These are phyloP conservation scores for Heptranchias perlo DNA, from an alignment of 2,113 vertebrate species.

Conservation along the genomic window DNA sequence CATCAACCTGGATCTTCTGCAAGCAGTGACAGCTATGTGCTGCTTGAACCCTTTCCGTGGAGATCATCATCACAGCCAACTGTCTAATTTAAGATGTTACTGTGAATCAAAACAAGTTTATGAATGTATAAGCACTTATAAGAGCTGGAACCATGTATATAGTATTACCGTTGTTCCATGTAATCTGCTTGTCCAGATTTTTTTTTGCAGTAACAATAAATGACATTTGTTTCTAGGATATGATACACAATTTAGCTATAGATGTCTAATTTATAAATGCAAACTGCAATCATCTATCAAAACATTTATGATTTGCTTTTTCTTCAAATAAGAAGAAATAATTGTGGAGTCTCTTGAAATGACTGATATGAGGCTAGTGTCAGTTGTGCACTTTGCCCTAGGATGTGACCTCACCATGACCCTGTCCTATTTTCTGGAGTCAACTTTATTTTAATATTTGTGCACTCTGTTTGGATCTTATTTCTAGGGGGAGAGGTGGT, in stretches of 20 bases:
- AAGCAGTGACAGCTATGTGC: not conserved
- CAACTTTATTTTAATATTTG: not conserved
- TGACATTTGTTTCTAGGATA: not conserved
- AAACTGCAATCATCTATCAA: not conserved
- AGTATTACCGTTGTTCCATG: not conserved
- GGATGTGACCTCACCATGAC: not conserved
- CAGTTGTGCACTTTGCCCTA: not conserved
- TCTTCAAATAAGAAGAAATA: not conserved
- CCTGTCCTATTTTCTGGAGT: not conserved
- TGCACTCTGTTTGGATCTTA: not conserved
- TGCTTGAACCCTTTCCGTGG: not conserved
- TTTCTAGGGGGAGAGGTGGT: not conserved
- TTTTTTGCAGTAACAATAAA: not conserved
- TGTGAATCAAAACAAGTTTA: not conserved
- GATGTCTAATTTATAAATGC: not conserved
- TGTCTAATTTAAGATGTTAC: not conserved
- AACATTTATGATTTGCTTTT: not conserved
- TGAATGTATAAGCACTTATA: not conserved
- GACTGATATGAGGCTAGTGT: not conserved
- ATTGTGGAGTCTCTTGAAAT: not conserved
- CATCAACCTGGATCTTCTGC: not conserved
- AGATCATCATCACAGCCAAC: not conserved
- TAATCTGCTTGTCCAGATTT: not conserved
- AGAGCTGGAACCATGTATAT: not conserved
- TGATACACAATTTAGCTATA: conserved; percentile 1